These are phyloP conservation scores for Eupithecia pulchellata DNA, from an alignment of 2,888 invertebrate genomes.

Conservation along the genomic window DNA sequence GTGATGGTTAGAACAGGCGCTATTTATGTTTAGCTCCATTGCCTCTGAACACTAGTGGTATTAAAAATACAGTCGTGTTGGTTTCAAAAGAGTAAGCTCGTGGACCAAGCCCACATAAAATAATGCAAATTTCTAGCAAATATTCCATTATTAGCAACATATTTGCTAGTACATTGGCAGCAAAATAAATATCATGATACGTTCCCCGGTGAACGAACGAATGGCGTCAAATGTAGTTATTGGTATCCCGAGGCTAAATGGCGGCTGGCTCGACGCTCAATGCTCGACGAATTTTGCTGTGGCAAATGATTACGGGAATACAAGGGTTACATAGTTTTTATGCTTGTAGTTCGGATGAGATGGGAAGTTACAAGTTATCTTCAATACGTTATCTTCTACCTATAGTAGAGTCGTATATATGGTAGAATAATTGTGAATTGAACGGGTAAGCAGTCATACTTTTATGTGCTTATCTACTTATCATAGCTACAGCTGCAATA, in stretches of 20 bases:
- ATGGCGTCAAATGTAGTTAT: slow-evolving; percentile 65
- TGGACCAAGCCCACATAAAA: not conserved
- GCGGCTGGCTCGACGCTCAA: slow-evolving; percentile 54
- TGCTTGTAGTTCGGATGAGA: slow-evolving; percentile 9
- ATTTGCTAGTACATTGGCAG: slow-evolving; percentile 17
- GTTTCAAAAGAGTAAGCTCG: not conserved
- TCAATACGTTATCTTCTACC: too few relatives aligned
- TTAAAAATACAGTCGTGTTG: not conserved
- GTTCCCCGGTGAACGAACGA: slow-evolving; percentile 49
- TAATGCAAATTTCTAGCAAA: not conserved
- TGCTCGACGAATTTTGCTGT: slow-evolving; percentile 47
- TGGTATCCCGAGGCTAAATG: slow-evolving; percentile 60
- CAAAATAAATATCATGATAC: slow-evolving; percentile 38
- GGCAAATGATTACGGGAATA: slow-evolving; percentile 19
- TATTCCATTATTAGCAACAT: slow-evolving; percentile 6
- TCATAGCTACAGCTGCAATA: too few relatives aligned
- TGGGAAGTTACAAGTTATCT: not conserved
- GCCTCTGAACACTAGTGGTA: not conserved
- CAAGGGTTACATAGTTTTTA: slow-evolving; percentile 33
- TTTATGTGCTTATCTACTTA: too few relatives aligned
- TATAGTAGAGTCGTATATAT: too few relatives aligned
- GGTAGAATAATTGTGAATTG: too few relatives aligned
- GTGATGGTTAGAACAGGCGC: not conserved
- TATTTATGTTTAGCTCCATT: not conserved
- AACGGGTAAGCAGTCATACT: too few relatives aligned